These are phyloP conservation scores for Atta cephalotes DNA, from an alignment of 1,140 invertebrate genomes.

Conservation along the genomic window DNA sequence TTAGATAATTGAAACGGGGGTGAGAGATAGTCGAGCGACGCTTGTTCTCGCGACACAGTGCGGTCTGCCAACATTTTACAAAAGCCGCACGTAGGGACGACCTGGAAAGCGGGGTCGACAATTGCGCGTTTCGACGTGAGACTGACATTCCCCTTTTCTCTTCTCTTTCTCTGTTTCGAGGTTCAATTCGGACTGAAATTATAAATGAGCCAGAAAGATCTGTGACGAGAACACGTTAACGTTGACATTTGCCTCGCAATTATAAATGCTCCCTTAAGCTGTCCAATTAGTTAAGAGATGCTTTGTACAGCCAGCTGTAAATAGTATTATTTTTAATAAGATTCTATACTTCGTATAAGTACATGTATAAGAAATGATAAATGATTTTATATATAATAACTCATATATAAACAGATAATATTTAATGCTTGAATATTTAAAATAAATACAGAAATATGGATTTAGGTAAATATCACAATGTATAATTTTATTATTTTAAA, in stretches of 20 bases:
- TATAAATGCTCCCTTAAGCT: neutral
- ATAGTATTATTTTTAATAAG: neutral
- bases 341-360: too few relatives aligned
- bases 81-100: constrained; percentile 63
- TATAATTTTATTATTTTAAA: neutral
- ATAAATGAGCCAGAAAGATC: neutral
- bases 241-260: neutral
- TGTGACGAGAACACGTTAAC: neutral
- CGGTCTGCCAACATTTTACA: constrained; percentile 75
- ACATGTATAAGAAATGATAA: too few relatives aligned
- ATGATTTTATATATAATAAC: neutral
- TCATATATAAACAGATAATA: too few relatives aligned
- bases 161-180: constrained; percentile 10
- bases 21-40: constrained; percentile 52
- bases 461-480: neutral
- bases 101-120: constrained; percentile 25
- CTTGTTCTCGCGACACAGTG: constrained; percentile 68
- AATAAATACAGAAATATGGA: neutral
- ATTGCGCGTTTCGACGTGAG: constrained; percentile 32
- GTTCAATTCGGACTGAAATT: neutral
- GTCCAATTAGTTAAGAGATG: neutral
- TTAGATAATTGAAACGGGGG: constrained; percentile 82
- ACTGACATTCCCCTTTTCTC: neutral
- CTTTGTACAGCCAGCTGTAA: too few relatives aligned
- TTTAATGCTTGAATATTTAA: too few relatives aligned